Evolutionary conservation across 2,888 invertebrate genomes (phyloP), one percentile per base, ranked within the genome.

Genomic region (Andrena minutula): DNA sequence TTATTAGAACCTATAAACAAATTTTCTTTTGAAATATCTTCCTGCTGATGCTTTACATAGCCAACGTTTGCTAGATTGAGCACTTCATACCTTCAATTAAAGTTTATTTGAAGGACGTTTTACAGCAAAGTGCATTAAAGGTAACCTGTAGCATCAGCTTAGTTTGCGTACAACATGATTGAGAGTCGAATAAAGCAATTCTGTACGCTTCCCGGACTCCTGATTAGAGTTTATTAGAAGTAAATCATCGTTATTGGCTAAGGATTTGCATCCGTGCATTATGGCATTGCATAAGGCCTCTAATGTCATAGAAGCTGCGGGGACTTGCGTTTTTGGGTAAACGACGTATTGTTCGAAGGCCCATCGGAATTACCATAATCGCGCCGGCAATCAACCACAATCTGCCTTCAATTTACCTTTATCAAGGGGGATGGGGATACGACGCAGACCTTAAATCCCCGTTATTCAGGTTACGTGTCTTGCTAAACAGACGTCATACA

Each of bases 291-390:
- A 41, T 8, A 74, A 81, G n/a, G 5, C 41, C n/a, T 7, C 23
- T 30, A 49, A 60, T 41, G 41, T 12, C 64, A 51, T 66, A 66
- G 65, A 26, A 16, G 26, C 51, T 12, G 12, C 53, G 20, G 16
- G n/a, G 26, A 26, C 63, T 63, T 41, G 70, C 51, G 26, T 77
- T 71, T 78, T 80, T 30, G 35, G 66, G 28, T 49, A 66, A 79
- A 64, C 35, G 64, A 70, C 49, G 81, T 74, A 76, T 74, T 75
- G 58, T 58, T 53, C 68, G 68, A 66, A n/a, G 51, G 32, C 58
- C 30, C 70, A 32, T 65, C 51, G 73, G 65, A 84, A 70, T 72
- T 60, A 61, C 61, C 32, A 12, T 41, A 8, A 79, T 69, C 53
- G n/a, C 32, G 10, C n/a, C 60, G 4, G 79, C 74, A 53, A 75